phyloP scores from a whole-genome alignment of 1,140 invertebrate genomes.

The Augochlora pura region DNA sequence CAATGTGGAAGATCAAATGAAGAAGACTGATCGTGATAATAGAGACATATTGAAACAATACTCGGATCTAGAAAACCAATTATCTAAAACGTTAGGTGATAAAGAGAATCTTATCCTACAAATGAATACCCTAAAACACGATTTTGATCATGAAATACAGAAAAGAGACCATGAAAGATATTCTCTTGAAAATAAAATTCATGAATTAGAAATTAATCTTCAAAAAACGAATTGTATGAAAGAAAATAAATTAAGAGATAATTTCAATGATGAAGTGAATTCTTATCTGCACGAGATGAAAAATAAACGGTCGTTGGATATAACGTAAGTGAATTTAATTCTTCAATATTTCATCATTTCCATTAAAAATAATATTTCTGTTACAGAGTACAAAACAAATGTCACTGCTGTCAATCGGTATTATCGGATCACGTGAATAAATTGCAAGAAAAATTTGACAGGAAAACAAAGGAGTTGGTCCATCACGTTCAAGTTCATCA shows the following conservation, averaged over 20 bases:
- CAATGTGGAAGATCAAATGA: constrained; percentile 62
- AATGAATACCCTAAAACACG: constrained; percentile 66
- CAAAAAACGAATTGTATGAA: constrained; percentile 42
- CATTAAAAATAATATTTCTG: constrained; percentile 11
- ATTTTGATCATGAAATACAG: constrained; percentile 72
- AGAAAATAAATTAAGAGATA: constrained; percentile 19
- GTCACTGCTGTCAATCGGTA: constrained; percentile 39
- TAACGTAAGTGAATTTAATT: constrained; percentile 36
- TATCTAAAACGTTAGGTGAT: constrained; percentile 67
- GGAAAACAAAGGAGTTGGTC: constrained; percentile 75
- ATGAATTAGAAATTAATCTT: constrained; percentile 69
- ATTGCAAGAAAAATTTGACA: constrained; percentile 73
- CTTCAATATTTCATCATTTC: not conserved
- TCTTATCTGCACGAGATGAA: constrained; percentile 9
- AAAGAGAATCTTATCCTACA: constrained; percentile 69
- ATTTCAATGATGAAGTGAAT: constrained; percentile 13
- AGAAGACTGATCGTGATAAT: constrained; percentile 65
- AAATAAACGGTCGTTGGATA: constrained; percentile 42
- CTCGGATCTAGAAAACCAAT: constrained; percentile 67
- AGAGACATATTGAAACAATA: constrained; percentile 71
- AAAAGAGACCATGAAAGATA: constrained; percentile 70
- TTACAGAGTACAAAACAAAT: constrained; percentile 50
- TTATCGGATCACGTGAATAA: constrained; percentile 66
- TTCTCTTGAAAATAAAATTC: constrained; percentile 69
- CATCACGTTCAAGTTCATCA: constrained; percentile 77